Conservation (phyloP, 2,113 vertebrate genomes). For the Alethe diademata region DNA sequence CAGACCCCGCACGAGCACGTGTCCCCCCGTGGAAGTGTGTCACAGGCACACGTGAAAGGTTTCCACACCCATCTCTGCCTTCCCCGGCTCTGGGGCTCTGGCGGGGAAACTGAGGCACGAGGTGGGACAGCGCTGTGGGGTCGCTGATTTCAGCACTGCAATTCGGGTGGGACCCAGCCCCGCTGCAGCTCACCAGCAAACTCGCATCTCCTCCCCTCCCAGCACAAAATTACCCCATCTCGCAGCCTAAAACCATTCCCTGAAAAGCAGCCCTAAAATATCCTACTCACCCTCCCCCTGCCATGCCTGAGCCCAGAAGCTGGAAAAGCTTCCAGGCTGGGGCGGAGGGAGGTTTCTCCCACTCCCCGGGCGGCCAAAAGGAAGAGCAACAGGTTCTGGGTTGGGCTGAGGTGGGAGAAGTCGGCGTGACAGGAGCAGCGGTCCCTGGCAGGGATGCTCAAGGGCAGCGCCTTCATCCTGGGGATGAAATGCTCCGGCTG, state of each 20-base stretch:
- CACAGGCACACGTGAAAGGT: accelerated
- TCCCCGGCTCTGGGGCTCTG: accelerated
- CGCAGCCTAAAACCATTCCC: neutral
- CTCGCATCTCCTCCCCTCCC: accelerated
- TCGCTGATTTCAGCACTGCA: neutral
- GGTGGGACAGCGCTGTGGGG: accelerated
- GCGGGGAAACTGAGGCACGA: neutral
- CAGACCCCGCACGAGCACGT: neutral
- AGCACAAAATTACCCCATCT: accelerated
- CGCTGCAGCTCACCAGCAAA: accelerated
- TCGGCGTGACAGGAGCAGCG: neutral
- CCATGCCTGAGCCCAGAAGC: neutral
- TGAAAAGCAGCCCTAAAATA: neutral
- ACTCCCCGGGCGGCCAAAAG: neutral
- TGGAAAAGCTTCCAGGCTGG: neutral
- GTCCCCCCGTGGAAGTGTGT: accelerated
- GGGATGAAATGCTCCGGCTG: neutral
- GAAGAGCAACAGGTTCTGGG: slow-evolving; percentile 32
- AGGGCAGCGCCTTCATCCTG: neutral
- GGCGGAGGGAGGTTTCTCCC: neutral
- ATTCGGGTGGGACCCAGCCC: neutral
- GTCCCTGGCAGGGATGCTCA: neutral
- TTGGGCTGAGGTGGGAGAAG: neutral
- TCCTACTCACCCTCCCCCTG: accelerated
- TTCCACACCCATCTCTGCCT: neutral